Conservation (phyloP, 1,140 invertebrate species). For the Galendromus occidentalis region DNA sequence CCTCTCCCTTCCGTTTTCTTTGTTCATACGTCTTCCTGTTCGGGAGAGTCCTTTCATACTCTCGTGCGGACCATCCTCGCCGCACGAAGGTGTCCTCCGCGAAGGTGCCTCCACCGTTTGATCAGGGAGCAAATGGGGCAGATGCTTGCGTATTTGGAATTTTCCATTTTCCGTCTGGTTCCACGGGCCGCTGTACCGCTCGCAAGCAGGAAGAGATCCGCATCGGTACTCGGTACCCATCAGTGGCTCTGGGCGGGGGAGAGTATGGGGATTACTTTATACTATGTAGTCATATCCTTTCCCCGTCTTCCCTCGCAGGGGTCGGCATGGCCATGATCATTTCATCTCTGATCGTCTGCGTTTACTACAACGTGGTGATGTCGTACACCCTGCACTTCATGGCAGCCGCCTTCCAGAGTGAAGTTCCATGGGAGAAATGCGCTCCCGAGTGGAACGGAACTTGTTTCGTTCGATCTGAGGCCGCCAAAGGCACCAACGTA, state of each 20-base stretch:
- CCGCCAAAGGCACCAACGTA: no score
- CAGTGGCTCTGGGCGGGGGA: no score
- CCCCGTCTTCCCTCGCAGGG: conserved; percentile 36
- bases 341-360: conserved; percentile 40
- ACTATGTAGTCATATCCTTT: no score
- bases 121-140: background rate
- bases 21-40: no score
- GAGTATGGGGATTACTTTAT: no score
- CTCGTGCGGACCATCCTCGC: no score
- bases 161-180: background rate
- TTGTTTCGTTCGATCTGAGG: conserved; percentile 24
- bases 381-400: conserved; percentile 53
- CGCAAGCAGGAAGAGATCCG: no score
- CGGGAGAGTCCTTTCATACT: no score
- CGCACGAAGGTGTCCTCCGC: background rate
- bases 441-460: conserved; percentile 35
- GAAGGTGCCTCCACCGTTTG: background rate
- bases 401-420: conserved; percentile 33
- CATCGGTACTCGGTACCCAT: no score
- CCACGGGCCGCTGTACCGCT: no score
- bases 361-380: conserved; percentile 63
- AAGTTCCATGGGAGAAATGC: conserved; percentile 31
- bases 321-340: conserved; percentile 56
- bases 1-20: background rate
- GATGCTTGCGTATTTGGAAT: background rate